These are phyloP conservation scores for Capitulum mitella DNA, from an alignment of 2,888 invertebrate species.

Conservation along the genomic window DNA sequence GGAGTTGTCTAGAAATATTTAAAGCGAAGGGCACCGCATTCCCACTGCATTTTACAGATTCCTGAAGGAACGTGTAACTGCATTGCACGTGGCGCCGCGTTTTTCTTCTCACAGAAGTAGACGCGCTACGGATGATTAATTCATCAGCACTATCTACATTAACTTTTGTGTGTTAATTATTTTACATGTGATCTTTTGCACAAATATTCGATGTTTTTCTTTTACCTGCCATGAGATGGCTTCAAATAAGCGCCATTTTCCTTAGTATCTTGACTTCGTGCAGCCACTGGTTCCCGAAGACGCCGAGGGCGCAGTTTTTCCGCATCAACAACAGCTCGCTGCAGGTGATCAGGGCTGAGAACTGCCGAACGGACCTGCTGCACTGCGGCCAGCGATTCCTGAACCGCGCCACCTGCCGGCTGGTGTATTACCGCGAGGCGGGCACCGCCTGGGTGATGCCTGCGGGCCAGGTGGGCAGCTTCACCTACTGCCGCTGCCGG, in stretches of 20 bases:
- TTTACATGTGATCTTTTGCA: not conserved
- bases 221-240: not conserved
- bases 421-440: not conserved
- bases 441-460: slow-evolving; percentile 14
- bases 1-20: no score
- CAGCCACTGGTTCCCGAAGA: slow-evolving; percentile 1
- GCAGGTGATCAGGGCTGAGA: not conserved
- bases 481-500: not conserved
- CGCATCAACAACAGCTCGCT: not conserved
- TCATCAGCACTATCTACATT: no score
- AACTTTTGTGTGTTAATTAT: no score
- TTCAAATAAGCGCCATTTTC: not conserved
- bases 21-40: no score
- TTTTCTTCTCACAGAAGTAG: no score
- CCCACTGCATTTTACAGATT: no score
- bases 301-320: not conserved
- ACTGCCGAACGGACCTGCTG: not conserved
- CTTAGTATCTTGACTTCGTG: not conserved
- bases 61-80: no score
- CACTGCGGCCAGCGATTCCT: not conserved
- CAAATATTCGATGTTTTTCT: not conserved
- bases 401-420: not conserved
- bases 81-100: no score
- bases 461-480: not conserved
- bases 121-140: no score